Evolutionary conservation across 1,140 invertebrate species (phyloP), one percentile per base, ranked within the genome.

Genomic region (Aphis gossypii): DNA sequence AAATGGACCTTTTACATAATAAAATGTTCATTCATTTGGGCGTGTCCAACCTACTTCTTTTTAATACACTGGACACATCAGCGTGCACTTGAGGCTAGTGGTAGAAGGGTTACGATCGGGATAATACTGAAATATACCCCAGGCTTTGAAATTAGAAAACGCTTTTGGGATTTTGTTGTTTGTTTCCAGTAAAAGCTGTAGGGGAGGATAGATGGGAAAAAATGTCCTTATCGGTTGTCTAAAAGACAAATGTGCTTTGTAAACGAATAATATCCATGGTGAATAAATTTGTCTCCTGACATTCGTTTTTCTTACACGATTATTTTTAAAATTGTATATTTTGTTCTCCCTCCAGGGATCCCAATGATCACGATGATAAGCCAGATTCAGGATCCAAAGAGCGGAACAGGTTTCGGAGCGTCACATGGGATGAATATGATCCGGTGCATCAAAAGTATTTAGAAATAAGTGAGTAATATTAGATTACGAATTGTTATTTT

Each of bases 381-480:
- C 97, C 94, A 96, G 96, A 5, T 95, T 98, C 97, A 4, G 97
- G 97, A 94, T 98, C 97, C 87, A 97, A 97, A 94, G 98, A 98
- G 95, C 96, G 97, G 83, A 98, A 97, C 95, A 96, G 97, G 90
- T 99, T 98, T 95, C 96, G 97, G 92, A 97, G 96, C 91, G 96
- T 98, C 94, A 96, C 97, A 4, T 99, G 98, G 98, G 98, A 98
- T 94, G 97, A 98, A 94, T 99, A 98, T 95, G 98, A 99, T 95
- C 97, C 97, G 5, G 96, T 98, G 35, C 98, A 98, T 96, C 98
- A 99, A 95, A 98, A 98, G 95, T 99, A 98, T 96, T 96, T 99
- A 94, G 98, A 98, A 96, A 98, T 99, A 94, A 97, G 98, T 98
- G 95, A 97, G 96, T 96, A 93, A 44, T 30, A 54, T 89, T 54